Evolutionary conservation across 2,888 invertebrate species (phyloP), one percentile per base, ranked within the genome.

Genomic region (Liodrosophila aerea): DNA sequence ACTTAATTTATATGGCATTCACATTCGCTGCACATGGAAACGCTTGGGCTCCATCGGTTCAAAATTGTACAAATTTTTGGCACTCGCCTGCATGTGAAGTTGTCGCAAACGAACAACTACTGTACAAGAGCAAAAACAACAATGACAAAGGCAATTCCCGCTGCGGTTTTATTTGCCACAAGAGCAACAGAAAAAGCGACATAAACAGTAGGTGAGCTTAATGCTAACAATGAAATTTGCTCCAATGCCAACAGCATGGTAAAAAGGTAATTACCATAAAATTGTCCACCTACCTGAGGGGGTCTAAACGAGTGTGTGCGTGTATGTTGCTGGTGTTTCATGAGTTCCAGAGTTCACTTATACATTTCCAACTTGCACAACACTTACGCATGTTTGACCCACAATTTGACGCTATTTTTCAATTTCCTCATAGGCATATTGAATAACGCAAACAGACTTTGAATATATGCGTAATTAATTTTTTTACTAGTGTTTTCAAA

Each of bases 31-130:
- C 83, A 77, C 61, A 52, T 57, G 59, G 29, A 47, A 60, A 57
- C 45, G 29, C 39, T 22, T 4, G 37, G 51, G 44, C 47, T 37
- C 53, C 64, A 61, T 30, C 43, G 58, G 58, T 59, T 60, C 64
- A 54, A 63, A 80, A 66, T 81, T 84, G 62, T 84, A 76, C 66
- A 81, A 62, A 84, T 81, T 84, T 77, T 84, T 84, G 82, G 77
- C 82, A 76, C 67, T 64, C 70, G 67, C 67, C 43, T 52, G 68
- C 57, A 53, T 49, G 61, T 61, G 45, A 65, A 65, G 46, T 51
- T 33, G 47, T 54, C 49, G 77, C 54, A 64, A 53, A 30, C 41
- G 16, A 43, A 33, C 30, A 65, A 41, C 37, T 50, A 41, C 37
- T 50, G 18, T 44, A 40, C 47, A 40, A 31, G 47, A 64, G n/a